Percentiles rank a stretch among this genome's conserved stretches.
Evolutionary conservation across 2,888 invertebrate genomes (phyloP).

Genomic region (Ochropleura leucogaster): DNA sequence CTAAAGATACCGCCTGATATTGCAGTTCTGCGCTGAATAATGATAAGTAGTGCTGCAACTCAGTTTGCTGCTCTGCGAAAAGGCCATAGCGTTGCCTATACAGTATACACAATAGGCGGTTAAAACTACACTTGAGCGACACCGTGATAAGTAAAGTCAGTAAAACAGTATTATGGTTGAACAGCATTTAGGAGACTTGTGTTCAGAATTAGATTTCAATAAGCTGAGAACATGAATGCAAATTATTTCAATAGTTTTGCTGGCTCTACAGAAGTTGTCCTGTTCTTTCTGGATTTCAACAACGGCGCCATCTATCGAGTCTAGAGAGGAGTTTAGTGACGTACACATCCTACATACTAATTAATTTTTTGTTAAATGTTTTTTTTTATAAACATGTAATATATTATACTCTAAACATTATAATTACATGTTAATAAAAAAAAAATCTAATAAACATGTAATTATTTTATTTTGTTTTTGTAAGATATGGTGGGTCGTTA

Average conservation of each 20-base stretch:
- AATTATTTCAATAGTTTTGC: background rate
- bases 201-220: background rate
- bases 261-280: background rate
- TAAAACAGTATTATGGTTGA: conserved; percentile 16
- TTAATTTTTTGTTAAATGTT: no score
- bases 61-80: conserved; percentile 15
- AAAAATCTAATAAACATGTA: no score
- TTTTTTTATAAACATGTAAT: no score
- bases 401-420: no score
- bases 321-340: background rate
- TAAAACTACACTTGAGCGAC: conserved; percentile 19
- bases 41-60: conserved; percentile 36
- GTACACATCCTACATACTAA: background rate
- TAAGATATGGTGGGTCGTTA: no score
- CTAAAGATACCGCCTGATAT: conserved; percentile 41
- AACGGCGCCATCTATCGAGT: background rate
- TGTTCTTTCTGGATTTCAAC: background rate
- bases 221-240: background rate
- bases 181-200: background rate
- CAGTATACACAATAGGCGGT: conserved; percentile 22
- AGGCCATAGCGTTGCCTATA: conserved; percentile 37
- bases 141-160: conserved; percentile 14
- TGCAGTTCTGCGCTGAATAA: conserved; percentile 36
- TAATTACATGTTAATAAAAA: background rate
- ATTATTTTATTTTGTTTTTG: no score